Percentiles rank a stretch among this genome's conserved stretches.
phyloP scores from a whole-genome alignment of 2,888 invertebrate species.

The Sarcophaga rosellei region DNA sequence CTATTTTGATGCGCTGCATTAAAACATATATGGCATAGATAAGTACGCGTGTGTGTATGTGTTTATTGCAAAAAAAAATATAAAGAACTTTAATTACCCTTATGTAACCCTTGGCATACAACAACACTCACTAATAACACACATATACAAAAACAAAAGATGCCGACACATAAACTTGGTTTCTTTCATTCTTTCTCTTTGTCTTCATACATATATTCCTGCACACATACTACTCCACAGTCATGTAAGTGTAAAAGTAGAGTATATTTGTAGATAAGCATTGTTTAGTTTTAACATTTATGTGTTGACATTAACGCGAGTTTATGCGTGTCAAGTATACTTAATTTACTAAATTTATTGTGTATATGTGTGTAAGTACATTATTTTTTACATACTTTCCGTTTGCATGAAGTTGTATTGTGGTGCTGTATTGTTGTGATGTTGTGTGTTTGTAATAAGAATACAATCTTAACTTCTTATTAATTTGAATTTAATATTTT shows the following conservation, averaged over 20 bases:
- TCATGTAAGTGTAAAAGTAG: constrained; percentile 30
- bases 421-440: not conserved
- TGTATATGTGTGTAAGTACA: not conserved
- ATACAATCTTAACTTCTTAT: constrained; percentile 26
- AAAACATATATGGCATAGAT: constrained; percentile 21
- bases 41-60: constrained; percentile 16
- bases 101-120: constrained; percentile 56
- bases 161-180: constrained; percentile 15
- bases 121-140: constrained; percentile 32
- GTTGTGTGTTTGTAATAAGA: not conserved
- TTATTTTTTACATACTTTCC: not conserved
- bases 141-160: not conserved
- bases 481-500: constrained; percentile 20
- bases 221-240: constrained; percentile 5
- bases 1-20: constrained; percentile 45
- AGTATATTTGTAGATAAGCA: constrained; percentile 43
- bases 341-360: constrained; percentile 63
- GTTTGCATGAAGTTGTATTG: not conserved
- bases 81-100: constrained; percentile 36
- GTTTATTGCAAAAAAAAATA: constrained; percentile 26
- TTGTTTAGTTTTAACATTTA: constrained; percentile 64
- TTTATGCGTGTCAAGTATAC: constrained; percentile 65
- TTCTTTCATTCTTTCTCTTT: not conserved
- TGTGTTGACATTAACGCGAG: constrained; percentile 68
- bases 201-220: not conserved